phyloP scores from a whole-genome alignment of 2,888 invertebrate species.

The Danaus chrysippus region DNA sequence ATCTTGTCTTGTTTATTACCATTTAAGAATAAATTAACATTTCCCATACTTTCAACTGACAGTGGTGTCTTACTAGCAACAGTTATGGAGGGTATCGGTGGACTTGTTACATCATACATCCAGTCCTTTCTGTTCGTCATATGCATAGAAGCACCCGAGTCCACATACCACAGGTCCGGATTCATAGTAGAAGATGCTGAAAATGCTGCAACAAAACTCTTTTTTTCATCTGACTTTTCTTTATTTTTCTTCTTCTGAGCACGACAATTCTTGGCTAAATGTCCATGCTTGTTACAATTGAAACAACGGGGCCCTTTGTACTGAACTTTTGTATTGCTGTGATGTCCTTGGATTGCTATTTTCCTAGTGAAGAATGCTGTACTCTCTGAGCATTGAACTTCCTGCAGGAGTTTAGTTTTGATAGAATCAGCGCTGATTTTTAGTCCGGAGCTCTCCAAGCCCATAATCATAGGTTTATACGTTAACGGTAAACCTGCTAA shows the following conservation, averaged over 20 bases:
- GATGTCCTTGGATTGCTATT: no score
- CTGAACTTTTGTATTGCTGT: no score
- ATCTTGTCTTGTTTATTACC: conserved; percentile 15
- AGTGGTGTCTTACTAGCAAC: conserved; percentile 27
- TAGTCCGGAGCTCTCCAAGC: conserved; percentile 14
- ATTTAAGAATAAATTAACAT: conserved; percentile 2
- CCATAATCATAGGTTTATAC: conserved; percentile 31
- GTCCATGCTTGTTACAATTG: conserved; percentile 19
- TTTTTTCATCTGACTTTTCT: not conserved
- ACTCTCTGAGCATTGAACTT: conserved; percentile 19
- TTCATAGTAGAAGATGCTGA: conserved; percentile 5
- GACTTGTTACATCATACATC: conserved; percentile 16
- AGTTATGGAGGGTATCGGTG: conserved; percentile 24
- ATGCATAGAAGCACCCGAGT: conserved; percentile 23
- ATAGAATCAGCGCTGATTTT: no score
- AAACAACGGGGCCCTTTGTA: conserved; percentile 22
- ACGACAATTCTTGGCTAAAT: no score
- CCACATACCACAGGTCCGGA: conserved; percentile 28
- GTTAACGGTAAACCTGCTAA: conserved; percentile 28
- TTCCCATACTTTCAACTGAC: conserved; percentile 17
- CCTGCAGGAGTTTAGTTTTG: conserved; percentile 22
- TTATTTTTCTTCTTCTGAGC: conserved; percentile 5
- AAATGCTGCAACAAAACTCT: conserved; percentile 13
- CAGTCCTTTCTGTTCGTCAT: conserved; percentile 21
- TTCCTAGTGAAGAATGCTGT: conserved; percentile 20